Evolutionary conservation across 1,140 invertebrate genomes (phyloP).

Genomic region (Drosophila sucinea): DNA sequence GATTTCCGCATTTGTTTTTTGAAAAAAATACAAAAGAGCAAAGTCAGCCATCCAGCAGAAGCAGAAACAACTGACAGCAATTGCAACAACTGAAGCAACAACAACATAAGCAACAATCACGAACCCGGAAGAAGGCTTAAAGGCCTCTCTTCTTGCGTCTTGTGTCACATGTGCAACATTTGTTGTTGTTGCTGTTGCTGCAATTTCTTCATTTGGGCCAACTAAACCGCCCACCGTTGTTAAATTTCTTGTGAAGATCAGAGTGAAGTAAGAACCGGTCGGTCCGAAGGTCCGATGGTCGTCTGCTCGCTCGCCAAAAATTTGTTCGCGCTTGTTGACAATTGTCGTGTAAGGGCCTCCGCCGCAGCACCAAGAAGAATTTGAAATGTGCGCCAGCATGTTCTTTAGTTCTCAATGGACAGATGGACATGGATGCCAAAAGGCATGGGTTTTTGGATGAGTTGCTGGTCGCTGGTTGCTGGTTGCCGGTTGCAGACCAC

Average conservation of each 20-base stretch:
- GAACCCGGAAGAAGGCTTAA: slow-evolving; percentile 70
- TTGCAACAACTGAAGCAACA: slow-evolving; percentile 54
- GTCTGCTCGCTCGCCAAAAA: slow-evolving; percentile 30
- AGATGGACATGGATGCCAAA: slow-evolving; percentile 23
- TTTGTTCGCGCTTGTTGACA: slow-evolving; percentile 79
- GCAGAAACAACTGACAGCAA: slow-evolving; percentile 35
- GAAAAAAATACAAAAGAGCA: slow-evolving; percentile 19
- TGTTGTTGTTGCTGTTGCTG: slow-evolving; percentile 38
- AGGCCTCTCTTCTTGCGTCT: slow-evolving; percentile 6
- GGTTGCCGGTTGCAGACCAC: background rate
- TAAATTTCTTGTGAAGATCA: slow-evolving; percentile 61
- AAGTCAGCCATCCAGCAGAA: background rate
- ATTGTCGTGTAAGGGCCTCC: slow-evolving; percentile 67
- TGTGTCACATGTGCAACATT: slow-evolving; percentile 50
- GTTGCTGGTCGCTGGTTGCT: background rate
- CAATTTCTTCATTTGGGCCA: slow-evolving; percentile 73
- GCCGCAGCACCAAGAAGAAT: slow-evolving; percentile 62
- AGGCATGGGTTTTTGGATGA: background rate
- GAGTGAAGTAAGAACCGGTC: slow-evolving; percentile 35
- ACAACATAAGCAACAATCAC: slow-evolving; percentile 66
- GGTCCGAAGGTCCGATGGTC: background rate
- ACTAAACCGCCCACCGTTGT: slow-evolving; percentile 53
- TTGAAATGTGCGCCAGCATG: slow-evolving; percentile 62
- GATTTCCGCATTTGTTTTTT: slow-evolving; percentile 57
- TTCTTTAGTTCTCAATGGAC: slow-evolving; percentile 26